Base-by-base conservation (phyloP, 2,888 invertebrate genomes). In the Pilophorus perplexus region DNA sequence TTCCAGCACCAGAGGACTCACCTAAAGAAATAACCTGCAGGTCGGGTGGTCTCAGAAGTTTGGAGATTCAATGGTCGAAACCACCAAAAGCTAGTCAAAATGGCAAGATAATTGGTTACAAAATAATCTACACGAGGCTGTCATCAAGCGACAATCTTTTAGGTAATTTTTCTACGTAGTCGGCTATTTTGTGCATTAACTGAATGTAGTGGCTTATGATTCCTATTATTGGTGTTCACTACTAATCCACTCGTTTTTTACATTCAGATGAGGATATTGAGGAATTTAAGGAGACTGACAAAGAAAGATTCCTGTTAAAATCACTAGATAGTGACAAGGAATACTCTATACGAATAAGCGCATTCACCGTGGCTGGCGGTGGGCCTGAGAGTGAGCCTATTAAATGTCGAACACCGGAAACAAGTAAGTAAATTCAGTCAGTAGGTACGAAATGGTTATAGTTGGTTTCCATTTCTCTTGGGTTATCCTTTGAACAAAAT, bases 1-100 rank as follows among this genome's bases (percentile, higher is more conserved):
- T 75, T 76, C 2, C 78, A 91, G 91, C 92, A 12, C 95, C 69
- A 93, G 67, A 91, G 90, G 75, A 83, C 86, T 57, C 88, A 20
- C 91, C 91, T 2, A 88, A 89, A 73, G 85, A 88, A 73, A 84
- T 91, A 20, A 87, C 88, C 72, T 90, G 91, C 77, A 85, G 87
- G 66, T 87, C 90, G 23, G 78, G 89, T 67, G 88, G 88, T 74
- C 90, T 90, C 25, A 89, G 90, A 78, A 90, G 88, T 70, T 83
- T 91, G 71, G 86, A 89, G 74, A 87, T 91, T 72, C 85, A 54
- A n/a, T 68, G 68, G 68, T 64, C 66, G 25, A 60, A 60, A n/a
- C 68, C 68, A 8, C 66, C 68, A 4, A 64, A 68, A 48, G 18
- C 68, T 14, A 55, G 46, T 16, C 62, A 66, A 40, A 66, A 68